These are phyloP conservation scores for Drosophila fulvimacula DNA, from an alignment of 2,888 invertebrate genomes.

Conservation along the genomic window DNA sequence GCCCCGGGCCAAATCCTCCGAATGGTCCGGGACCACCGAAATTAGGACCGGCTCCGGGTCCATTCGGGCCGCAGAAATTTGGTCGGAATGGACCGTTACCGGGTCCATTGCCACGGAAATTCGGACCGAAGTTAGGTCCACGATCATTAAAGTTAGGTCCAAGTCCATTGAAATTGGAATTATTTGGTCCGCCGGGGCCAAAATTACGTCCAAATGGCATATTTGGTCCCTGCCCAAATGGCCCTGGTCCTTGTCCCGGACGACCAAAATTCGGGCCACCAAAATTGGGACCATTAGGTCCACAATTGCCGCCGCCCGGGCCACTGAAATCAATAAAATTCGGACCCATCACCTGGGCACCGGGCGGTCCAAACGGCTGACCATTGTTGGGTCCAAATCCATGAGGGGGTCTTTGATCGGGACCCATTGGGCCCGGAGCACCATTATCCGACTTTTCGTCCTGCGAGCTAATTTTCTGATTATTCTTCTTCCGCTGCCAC, in stretches of 20 bases:
- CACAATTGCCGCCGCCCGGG: conserved; percentile 1
- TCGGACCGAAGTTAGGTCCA: conserved; percentile 29
- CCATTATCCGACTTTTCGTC: conserved; percentile 1
- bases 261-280: conserved; percentile 33
- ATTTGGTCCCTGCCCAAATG: conserved; percentile 35
- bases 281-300: conserved; percentile 27
- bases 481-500: conserved; percentile 73
- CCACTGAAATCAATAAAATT: conserved; percentile 46
- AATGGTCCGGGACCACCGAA: conserved; percentile 35
- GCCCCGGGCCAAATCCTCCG: conserved; percentile 23
- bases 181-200: conserved; percentile 40
- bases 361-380: conserved; percentile 15
- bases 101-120: conserved; percentile 36
- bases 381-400: conserved; percentile 30
- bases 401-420: conserved; percentile 18
- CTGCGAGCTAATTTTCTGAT: not conserved
- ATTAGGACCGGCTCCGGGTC: conserved; percentile 40
- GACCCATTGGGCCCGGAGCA: not conserved
- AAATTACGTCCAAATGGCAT: conserved; percentile 44
- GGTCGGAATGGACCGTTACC: conserved; percentile 35
- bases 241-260: conserved; percentile 9
- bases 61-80: conserved; percentile 47
- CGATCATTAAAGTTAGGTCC: conserved; percentile 34
- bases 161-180: conserved; percentile 37
- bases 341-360: conserved; percentile 33